phyloP scores from a whole-genome alignment of 2,797 vertebrate genomes.

The Nyctibius grandis region DNA sequence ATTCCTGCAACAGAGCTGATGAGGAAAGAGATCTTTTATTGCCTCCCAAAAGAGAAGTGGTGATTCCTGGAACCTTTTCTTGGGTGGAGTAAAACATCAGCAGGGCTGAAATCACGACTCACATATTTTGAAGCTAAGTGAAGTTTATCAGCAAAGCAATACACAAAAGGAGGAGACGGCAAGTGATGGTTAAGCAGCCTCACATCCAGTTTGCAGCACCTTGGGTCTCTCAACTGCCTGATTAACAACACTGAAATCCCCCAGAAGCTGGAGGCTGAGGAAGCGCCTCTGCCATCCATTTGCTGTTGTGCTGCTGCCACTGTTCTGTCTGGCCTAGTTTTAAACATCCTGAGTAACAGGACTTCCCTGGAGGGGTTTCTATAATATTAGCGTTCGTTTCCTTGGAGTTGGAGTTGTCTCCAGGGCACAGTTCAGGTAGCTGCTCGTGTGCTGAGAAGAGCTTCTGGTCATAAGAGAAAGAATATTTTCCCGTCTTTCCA shows the following conservation, averaged over 20 bases:
- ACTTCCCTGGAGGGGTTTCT: slow-evolving; percentile 31
- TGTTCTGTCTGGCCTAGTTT: slow-evolving; percentile 26
- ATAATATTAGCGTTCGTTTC: neutral
- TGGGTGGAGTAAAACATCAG: neutral
- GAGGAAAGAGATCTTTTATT: neutral
- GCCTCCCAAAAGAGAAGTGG: neutral
- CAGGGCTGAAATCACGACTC: slow-evolving; percentile 39
- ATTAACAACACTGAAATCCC: neutral
- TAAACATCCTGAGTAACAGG: neutral
- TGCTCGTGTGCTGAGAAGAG: neutral
- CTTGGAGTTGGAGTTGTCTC: neutral
- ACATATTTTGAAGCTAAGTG: neutral
- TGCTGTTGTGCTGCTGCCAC: neutral
- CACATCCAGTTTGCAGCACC: neutral
- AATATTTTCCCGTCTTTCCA: neutral
- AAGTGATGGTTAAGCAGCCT: neutral
- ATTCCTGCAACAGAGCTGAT: slow-evolving; percentile 8
- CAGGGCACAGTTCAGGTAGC: neutral
- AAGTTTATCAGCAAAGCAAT: neutral
- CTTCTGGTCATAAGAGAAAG: neutral
- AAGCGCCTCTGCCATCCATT: neutral
- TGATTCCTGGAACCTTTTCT: slow-evolving; percentile 45
- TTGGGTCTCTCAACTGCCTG: neutral
- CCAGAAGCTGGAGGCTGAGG: neutral
- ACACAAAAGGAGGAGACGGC: neutral